Base-by-base conservation (phyloP, 1,140 invertebrate genomes). In the Alviniconcha marisindica region DNA sequence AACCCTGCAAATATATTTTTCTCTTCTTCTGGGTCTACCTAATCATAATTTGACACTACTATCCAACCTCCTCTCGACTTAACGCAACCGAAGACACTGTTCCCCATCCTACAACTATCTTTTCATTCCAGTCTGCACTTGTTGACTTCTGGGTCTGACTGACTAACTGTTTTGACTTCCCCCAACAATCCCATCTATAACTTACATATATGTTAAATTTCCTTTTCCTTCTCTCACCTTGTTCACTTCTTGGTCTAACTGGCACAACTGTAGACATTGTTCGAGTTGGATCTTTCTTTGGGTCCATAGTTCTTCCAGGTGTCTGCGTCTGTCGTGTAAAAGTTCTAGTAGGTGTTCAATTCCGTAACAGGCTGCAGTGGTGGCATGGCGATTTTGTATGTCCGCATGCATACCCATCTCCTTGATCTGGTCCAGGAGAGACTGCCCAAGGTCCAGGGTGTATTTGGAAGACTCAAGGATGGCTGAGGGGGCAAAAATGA, bases 391-490 rank as follows among this genome's bases (percentile, higher is more conserved):
- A 88, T 92, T 93, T 77, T 90, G 90, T 85, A 90, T 86, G 85
- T 93, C 92, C 84, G 90, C 91, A 89, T 92, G 92, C 89, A 92
- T 90, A 88, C 93, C 92, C 89, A 93, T 92, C 88, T 93, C 90
- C 87, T 90, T 91, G 82, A 94, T 92, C 56, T 95, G 94, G 74
- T 96, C 95, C 63, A 97, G 91, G 63, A 97, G 93, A 42, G 94
- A 94, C 89, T 97, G 96, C n/a, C 96, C 96, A 87, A 96, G 95
- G 89, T 96, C 95, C 2, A 97, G 92, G 2, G 96, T 95, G 4
- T 94, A 94, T 95, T 97, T 96, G 1, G 97, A 94, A 3, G 95
- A 93, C 84, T 97, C 96, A 15, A 98, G 93, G 92, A 97, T 96
- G 73, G 95, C 94, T 94, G 86, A 1, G 88, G 84, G 78, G 77